Evolutionary conservation across 1,140 invertebrate genomes (phyloP).

Genomic region (Myzus persicae): DNA sequence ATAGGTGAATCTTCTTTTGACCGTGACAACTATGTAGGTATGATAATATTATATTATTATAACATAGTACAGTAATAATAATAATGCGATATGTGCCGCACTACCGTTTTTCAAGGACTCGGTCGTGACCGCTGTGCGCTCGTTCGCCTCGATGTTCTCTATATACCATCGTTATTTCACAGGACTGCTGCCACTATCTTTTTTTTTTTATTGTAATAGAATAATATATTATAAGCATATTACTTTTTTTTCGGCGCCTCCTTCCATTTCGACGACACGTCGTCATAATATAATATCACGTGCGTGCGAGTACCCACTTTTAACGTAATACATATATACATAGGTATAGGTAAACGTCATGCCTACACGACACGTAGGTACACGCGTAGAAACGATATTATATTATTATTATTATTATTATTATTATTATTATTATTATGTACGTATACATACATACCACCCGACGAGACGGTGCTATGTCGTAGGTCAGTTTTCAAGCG

Average conservation of each 20-base stretch:
- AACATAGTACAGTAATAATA: neutral
- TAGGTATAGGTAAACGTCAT: neutral
- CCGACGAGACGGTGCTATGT: neutral
- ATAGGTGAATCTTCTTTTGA: neutral
- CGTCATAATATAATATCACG: too few relatives aligned
- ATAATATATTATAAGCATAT: too few relatives aligned
- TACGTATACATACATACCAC: neutral
- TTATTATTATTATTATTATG: neutral
- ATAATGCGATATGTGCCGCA: neutral
- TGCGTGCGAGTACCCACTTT: neutral
- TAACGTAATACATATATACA: neutral
- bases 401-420: neutral
- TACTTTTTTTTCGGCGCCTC: neutral
- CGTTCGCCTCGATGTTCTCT: neutral
- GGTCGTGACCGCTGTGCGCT: neutral
- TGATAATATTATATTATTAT: neutral
- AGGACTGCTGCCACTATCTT: neutral
- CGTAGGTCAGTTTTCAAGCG: constrained; percentile 38
- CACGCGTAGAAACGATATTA: neutral
- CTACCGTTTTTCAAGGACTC: constrained; percentile 1
- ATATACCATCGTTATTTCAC: neutral
- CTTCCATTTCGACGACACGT: neutral
- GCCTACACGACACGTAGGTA: neutral
- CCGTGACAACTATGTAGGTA: neutral
- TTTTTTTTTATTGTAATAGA: neutral